Evolutionary conservation across 2,797 vertebrate genomes (phyloP), one percentile per base, ranked within the genome.

Genomic region (Morelia viridis): DNA sequence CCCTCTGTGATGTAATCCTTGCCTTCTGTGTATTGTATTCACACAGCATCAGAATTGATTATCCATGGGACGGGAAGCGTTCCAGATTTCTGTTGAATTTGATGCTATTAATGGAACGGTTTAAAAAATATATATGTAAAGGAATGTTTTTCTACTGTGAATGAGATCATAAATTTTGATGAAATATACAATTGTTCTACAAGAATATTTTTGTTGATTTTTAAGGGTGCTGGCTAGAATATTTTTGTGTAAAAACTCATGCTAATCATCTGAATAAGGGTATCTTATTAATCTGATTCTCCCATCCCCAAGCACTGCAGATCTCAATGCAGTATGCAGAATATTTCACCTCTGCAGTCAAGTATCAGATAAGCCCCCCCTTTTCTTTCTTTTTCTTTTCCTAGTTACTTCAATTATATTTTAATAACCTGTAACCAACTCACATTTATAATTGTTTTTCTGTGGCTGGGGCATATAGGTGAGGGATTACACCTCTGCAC

Each of bases 401-500:
- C 56, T 62, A 50, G 60, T 28, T 41, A 35, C n/a, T 53, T 92
- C 2, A 61, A 46, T 89, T 53, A 68, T 28, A 71, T 71, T 87
- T 85, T 46, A 68, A 56, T 80, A 87, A 17, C 46, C 76, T 50
- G 58, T 57, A 92, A 41, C 50, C 28, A 65, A 88, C 58, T 88
- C 22, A 41, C 68, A 87, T 15, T 57, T 83, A 2, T 9, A 87
- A 61, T 46, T 87, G 10, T 85, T 62, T 90, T 61, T 35, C 58
- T 64, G 41, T 58, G 11, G 22, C 31, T 58, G 60, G 60, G 64
- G 85, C 57, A 26, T 9, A 17, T 83, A 83, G 85, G 11, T 83
- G 7, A 87, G 17, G 53, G 46, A 65, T 41, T 86, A 71, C 56
- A 19, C 83, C 89, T 90, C 92, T 88, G 92, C 92, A 92, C 92